Evolutionary conservation across 2,888 invertebrate species (phyloP).

Genomic region (Cantharis rufa): DNA sequence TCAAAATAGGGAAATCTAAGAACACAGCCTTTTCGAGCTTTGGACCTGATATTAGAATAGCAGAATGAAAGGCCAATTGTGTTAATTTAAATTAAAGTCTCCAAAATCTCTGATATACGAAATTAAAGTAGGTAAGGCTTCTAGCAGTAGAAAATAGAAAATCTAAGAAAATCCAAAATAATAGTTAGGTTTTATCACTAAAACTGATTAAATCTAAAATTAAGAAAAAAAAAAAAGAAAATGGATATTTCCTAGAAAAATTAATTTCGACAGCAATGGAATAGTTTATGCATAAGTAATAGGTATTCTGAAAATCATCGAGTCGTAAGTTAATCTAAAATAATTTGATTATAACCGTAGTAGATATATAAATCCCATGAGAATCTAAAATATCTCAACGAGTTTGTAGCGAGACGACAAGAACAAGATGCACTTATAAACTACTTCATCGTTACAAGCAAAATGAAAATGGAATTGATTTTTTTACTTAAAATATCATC

Average conservation of each 20-base stretch:
- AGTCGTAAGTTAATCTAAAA: constrained; percentile 11
- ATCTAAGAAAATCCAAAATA: too few relatives aligned
- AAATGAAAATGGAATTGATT: background rate
- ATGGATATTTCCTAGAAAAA: background rate
- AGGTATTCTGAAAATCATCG: constrained; percentile 1
- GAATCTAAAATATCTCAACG: constrained; percentile 2
- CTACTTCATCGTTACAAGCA: background rate
- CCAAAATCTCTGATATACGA: too few relatives aligned
- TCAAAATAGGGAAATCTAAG: too few relatives aligned
- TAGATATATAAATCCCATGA: constrained; percentile 2
- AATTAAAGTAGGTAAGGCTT: too few relatives aligned
- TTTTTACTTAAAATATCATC: background rate
- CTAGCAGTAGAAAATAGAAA: too few relatives aligned
- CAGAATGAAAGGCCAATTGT: too few relatives aligned
- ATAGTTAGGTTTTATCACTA: too few relatives aligned
- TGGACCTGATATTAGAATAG: too few relatives aligned
- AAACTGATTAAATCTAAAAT: too few relatives aligned
- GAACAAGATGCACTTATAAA: constrained; percentile 9
- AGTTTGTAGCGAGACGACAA: background rate
- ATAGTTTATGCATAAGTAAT: background rate
- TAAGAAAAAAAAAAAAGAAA: background rate
- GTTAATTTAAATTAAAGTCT: too few relatives aligned
- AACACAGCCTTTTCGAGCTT: too few relatives aligned
- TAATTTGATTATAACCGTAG: constrained; percentile 9
- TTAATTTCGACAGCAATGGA: constrained; percentile 5